Base-by-base conservation (phyloP, 2,113 vertebrate species). In the Myotis davidii region DNA sequence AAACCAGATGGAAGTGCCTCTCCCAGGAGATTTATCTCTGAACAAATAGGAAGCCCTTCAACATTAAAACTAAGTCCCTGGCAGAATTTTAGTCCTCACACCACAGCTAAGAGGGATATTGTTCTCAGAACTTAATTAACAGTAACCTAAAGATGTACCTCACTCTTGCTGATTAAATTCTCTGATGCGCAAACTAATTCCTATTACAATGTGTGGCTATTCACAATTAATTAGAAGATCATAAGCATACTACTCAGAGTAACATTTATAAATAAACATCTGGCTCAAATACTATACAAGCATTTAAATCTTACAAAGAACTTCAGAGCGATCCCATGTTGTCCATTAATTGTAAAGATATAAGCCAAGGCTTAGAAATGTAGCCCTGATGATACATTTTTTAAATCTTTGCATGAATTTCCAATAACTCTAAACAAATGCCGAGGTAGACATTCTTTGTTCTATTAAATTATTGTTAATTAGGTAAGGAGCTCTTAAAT, bases 401-500 rank as follows among this genome's bases (percentile, higher is more conserved):
- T 23, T 67, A 95, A 73, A n/a, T 81, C 21, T 94, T 88, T 74
- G 39, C 18, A 83, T 83, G 74, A 72, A 78, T 96, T 96, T 96
- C 48, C 23, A 94, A 37, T 94, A 90, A 37, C 32, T 93, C n/a
- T 88, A 92, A 97, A 84, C 27, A 94, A 92, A 92, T 86, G 69
- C 14, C 85, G 86, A 88, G n/a, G 14, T 18, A 61, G 34, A 45
- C 1, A 87, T 7, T 92, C 61, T 50, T 88, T 61, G 29, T 2
- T 21, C 39, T 69, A 48, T 70, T 86, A 89, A 89, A 81, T 95
- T 78, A 81, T 18, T 69, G 2, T 94, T 93, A 88, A 87, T 42
- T 77, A 88, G 94, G 25, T 67, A 64, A 91, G 42, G 9, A 56
- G 9, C 5, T 84, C 17, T 74, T 69, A 67, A 83, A 52, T 96